phyloP scores from a whole-genome alignment of 2,888 invertebrate species.

The Polymixis flavicincta region DNA sequence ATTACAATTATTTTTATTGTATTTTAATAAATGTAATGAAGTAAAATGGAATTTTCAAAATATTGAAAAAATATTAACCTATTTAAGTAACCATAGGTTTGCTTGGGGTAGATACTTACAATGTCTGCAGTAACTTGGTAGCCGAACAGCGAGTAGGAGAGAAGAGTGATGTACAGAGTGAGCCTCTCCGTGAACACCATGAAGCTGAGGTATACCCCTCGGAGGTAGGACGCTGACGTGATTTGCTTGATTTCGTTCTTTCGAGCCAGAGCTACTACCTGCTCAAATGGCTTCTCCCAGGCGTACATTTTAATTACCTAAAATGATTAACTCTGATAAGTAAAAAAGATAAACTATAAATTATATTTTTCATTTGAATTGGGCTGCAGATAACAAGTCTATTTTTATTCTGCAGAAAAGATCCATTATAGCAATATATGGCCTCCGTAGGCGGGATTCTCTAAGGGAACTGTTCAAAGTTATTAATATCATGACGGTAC shows the following conservation, averaged over 20 bases:
- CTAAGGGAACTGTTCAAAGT: no score
- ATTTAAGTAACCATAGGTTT: neutral
- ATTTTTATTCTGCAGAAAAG: no score
- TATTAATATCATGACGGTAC: no score
- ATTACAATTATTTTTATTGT: no score
- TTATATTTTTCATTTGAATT: neutral
- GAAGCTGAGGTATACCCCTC: conserved; percentile 92
- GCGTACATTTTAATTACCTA: conserved; percentile 99
- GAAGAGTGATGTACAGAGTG: conserved; percentile 95
- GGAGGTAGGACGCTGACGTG: conserved; percentile 92
- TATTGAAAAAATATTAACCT: neutral
- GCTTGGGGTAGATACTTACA: conserved; percentile 76
- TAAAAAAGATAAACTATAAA: conserved; percentile 9
- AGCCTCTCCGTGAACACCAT: conserved; percentile 96
- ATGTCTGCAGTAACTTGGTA: conserved; percentile 90
- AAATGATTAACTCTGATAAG: conserved; percentile 64
- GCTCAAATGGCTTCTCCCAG: conserved; percentile 97
- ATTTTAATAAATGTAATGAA: no score
- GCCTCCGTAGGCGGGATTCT: no score
- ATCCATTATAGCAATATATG: no score
- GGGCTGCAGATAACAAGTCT: no score
- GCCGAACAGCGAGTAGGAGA: conserved; percentile 94
- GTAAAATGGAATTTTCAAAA: neutral
- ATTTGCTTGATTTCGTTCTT: conserved; percentile 92
- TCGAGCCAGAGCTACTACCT: conserved; percentile 94